Conservation (phyloP, 2,888 invertebrate genomes). For the Pantelozetes paolii region DNA sequence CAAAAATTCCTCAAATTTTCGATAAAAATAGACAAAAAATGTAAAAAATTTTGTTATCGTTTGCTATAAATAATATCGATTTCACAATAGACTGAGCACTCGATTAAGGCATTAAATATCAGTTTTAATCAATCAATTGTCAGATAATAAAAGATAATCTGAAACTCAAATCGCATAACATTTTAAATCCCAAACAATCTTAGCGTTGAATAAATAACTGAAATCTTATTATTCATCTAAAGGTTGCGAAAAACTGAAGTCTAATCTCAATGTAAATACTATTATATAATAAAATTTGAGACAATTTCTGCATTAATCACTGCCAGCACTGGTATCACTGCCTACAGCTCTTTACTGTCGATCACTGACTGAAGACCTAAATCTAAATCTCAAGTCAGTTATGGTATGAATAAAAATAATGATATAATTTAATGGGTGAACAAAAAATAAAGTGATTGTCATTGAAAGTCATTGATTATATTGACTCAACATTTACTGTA, state of each 20-base stretch:
- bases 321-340: too few relatives aligned
- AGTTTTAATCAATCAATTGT: background rate
- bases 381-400: background rate
- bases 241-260: too few relatives aligned
- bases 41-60: background rate
- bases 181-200: background rate
- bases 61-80: background rate
- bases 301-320: slow-evolving; percentile 6
- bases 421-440: background rate
- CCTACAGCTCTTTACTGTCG: slow-evolving; percentile 1
- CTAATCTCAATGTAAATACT: background rate
- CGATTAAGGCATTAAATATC: too few relatives aligned
- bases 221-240: background rate
- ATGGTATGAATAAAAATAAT: background rate
- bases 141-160: background rate
- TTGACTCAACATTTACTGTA: background rate
- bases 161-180: background rate
- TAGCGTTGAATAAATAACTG: background rate
- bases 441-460: background rate
- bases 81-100: background rate
- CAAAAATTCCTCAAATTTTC: background rate
- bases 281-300: background rate
- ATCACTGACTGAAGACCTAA: background rate
- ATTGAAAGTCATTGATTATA: background rate
- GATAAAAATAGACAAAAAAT: background rate